These are phyloP conservation scores for Andricus curvator DNA, from an alignment of 2,888 invertebrate genomes.

Conservation along the genomic window DNA sequence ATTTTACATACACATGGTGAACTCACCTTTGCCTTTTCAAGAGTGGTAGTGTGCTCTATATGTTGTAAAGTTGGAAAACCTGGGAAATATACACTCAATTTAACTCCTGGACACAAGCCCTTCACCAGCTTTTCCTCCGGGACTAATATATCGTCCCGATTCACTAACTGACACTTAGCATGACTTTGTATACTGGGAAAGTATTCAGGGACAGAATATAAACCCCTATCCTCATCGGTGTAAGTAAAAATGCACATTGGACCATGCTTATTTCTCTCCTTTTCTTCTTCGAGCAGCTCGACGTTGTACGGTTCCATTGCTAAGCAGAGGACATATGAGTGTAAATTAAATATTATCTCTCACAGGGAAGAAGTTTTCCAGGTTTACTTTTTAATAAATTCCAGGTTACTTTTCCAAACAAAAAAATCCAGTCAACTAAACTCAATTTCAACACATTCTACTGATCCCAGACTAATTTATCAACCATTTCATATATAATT, in stretches of 20 bases:
- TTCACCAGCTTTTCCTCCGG: conserved; percentile 81
- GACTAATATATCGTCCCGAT: conserved; percentile 82
- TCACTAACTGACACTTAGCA: conserved; percentile 80
- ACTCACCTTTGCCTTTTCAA: conserved; percentile 73
- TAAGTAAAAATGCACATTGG: conserved; percentile 91
- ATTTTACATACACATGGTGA: neutral
- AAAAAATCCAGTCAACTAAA: too few relatives aligned
- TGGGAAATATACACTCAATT: conserved; percentile 86
- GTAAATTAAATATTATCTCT: conserved; percentile 10
- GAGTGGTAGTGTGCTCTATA: conserved; percentile 86
- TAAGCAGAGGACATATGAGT: conserved; percentile 21
- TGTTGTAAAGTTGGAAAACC: conserved; percentile 97
- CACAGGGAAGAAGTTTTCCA: neutral
- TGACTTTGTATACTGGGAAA: conserved; percentile 82
- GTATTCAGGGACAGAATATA: conserved; percentile 81
- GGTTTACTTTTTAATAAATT: too few relatives aligned
- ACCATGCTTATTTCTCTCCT: conserved; percentile 89
- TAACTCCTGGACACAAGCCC: conserved; percentile 86
- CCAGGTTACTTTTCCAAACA: too few relatives aligned
- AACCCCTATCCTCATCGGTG: conserved; percentile 82
- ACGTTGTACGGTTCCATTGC: conserved; percentile 87
- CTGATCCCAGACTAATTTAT: too few relatives aligned
- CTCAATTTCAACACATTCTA: too few relatives aligned
- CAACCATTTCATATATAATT: too few relatives aligned
- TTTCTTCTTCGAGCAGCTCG: conserved; percentile 85